phyloP scores from a whole-genome alignment of 2,113 vertebrate species.

The Crocuta crocuta region DNA sequence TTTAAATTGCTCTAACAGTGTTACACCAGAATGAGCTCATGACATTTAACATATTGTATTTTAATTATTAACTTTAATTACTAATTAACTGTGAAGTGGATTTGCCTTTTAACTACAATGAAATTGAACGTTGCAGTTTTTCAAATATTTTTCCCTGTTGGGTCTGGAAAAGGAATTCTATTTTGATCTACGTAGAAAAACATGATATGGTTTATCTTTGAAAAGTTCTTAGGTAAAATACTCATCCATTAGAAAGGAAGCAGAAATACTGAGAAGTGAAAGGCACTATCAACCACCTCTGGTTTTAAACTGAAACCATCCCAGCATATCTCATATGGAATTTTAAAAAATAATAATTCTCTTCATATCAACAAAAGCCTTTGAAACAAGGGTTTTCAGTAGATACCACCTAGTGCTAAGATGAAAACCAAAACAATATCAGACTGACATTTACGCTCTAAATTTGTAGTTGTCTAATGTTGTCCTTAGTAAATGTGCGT shows the following conservation, averaged over 20 bases:
- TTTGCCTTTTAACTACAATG: constrained; percentile 33
- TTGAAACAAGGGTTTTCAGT: constrained; percentile 82
- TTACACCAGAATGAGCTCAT: constrained; percentile 85
- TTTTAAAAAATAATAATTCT: constrained; percentile 79
- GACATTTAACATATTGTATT: constrained; percentile 80
- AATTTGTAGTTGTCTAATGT: constrained; percentile 91
- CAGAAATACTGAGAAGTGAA: constrained; percentile 81
- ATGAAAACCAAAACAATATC: constrained; percentile 84
- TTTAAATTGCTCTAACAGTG: constrained; percentile 79
- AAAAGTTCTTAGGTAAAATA: constrained; percentile 39
- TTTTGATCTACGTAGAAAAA: constrained; percentile 56
- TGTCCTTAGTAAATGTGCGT: constrained; percentile 93
- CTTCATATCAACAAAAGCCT: constrained; percentile 79
- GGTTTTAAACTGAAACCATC: constrained; percentile 74
- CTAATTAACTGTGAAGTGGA: constrained; percentile 70
- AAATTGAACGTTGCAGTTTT: constrained; percentile 22
- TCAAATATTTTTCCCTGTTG: constrained; percentile 44
- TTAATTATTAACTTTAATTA: constrained; percentile 80
- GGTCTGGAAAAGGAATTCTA: constrained; percentile 50
- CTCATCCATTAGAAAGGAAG: constrained; percentile 75
- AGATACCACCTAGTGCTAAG: constrained; percentile 78
- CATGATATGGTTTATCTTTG: constrained; percentile 42
- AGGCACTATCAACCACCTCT: constrained; percentile 70
- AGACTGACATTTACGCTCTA: constrained; percentile 82
- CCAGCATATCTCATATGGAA: constrained; percentile 54